Percentiles rank a stretch among this genome's conserved stretches.
phyloP scores from a whole-genome alignment of 2,888 invertebrate species.

The Drosophila acutilabella region DNA sequence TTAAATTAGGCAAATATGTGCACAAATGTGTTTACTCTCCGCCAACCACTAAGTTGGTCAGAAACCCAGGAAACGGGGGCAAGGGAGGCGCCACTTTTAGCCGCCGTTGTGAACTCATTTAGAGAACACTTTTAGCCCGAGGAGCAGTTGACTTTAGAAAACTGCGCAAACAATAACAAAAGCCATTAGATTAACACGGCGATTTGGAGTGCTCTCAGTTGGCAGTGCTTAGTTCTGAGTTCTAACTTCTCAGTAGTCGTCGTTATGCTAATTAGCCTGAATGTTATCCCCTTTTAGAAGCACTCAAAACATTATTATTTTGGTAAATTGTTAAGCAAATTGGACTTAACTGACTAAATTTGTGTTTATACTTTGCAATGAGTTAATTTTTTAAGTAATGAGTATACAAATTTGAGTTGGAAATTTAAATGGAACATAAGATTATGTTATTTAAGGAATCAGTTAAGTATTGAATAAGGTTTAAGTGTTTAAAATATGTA shows the following conservation, averaged over 20 bases:
- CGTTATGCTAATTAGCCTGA: slow-evolving; percentile 27
- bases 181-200: slow-evolving; percentile 46
- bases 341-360: not conserved
- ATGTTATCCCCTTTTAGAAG: slow-evolving; percentile 9
- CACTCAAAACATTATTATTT: not conserved
- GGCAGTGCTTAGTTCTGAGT: too few species aligned
- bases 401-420: not conserved
- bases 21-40: slow-evolving; percentile 59
- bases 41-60: slow-evolving; percentile 26
- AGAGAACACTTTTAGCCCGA: slow-evolving; percentile 44
- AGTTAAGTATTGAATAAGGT: not conserved
- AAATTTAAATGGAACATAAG: not conserved
- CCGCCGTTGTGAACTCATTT: slow-evolving; percentile 55
- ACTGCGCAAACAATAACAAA: slow-evolving; percentile 53
- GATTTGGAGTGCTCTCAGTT: slow-evolving; percentile 31
- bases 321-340: not conserved
- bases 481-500: not conserved
- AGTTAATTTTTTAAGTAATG: not conserved
- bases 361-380: too few species aligned
- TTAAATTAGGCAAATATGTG: slow-evolving; percentile 70
- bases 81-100: slow-evolving; percentile 17
- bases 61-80: not conserved
- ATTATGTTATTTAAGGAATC: too few species aligned
- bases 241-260: slow-evolving; percentile 4
- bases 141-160: slow-evolving; percentile 48